phyloP scores from a whole-genome alignment of 2,888 invertebrate species.

The Lasioglossum vierecki region DNA sequence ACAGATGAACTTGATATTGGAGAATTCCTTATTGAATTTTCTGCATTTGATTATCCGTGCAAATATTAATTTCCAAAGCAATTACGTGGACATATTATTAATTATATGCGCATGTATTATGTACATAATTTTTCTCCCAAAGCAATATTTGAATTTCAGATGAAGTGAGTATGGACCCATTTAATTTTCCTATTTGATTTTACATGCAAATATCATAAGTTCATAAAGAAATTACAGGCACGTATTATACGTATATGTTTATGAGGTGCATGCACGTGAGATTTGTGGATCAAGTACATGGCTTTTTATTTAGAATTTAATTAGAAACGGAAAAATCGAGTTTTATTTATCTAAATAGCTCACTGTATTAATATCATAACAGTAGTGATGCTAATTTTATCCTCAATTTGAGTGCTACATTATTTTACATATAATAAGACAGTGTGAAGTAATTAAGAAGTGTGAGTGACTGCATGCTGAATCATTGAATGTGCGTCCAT shows the following conservation, averaged over 20 bases:
- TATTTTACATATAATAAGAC: neutral
- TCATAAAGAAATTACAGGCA: neutral
- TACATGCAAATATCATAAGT: conserved; percentile 5
- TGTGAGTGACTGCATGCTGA: neutral
- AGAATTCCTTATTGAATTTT: neutral
- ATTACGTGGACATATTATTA: neutral
- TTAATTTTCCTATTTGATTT: conserved; percentile 1
- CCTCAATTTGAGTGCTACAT: neutral
- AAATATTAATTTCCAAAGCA: neutral
- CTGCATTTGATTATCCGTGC: no score
- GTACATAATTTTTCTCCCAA: neutral
- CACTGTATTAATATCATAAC: neutral
- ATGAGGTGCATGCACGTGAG: neutral
- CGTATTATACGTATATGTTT: neutral
- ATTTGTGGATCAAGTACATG: no score
- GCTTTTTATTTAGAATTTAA: neutral
- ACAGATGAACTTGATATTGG: neutral
- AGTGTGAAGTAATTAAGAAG: neutral
- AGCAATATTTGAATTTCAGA: conserved; percentile 5
- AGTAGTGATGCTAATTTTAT: neutral
- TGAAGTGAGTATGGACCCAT: neutral
- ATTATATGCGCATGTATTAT: neutral
- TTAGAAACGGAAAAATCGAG: no score
- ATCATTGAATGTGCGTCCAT: neutral
- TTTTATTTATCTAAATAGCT: neutral